Evolutionary conservation across 2,888 invertebrate genomes (phyloP), one percentile per base, ranked within the genome.

Genomic region (Pollenia labialis): DNA sequence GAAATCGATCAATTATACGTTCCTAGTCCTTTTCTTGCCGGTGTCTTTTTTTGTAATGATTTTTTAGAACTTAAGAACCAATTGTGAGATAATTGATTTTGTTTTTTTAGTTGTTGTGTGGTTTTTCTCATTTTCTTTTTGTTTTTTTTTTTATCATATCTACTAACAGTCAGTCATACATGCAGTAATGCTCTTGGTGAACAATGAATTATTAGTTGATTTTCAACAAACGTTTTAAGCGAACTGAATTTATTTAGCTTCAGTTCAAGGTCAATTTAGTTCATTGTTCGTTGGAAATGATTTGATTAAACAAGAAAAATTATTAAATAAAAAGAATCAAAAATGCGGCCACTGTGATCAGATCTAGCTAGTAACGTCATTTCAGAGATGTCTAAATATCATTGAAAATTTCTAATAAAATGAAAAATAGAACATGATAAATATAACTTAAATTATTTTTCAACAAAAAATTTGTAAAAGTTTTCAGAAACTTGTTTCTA

Each of bases 191-290:
- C 32, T 32, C 11, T 68, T 54, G 14, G n/a, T 23, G 48, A 56
- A 18, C 16, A 74, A 58, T 72, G 42, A 66, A 68, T 56, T 84
- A 84, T 79, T 71, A 64, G 71, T 80, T 71, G 50, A 71, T 68
- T 68, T 68, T 76, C 40, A 42, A 40, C 18, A 42, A 48, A 44
- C 16, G 9, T 66, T 54, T 81, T 60, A 46, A 42, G 48, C 32
- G 23, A 40, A 52, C 32, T n/a, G n/a, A 62, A 50, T 69, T 82
- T 56, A 64, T 56, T 76, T 62, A 69, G 69, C 69, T 64, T 69
- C 60, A 76, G 69, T 76, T 82, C 75, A 82, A 75, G 81, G 82
- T 69, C 54, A 62, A 44, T 54, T 32, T 40, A 60, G 82, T 76
- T 72, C 54, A 50, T 76, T 62, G 69, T 62, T 16, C 60, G 68